Evolutionary conservation across 2,888 invertebrate genomes (phyloP).

Genomic region (Macaria notata): DNA sequence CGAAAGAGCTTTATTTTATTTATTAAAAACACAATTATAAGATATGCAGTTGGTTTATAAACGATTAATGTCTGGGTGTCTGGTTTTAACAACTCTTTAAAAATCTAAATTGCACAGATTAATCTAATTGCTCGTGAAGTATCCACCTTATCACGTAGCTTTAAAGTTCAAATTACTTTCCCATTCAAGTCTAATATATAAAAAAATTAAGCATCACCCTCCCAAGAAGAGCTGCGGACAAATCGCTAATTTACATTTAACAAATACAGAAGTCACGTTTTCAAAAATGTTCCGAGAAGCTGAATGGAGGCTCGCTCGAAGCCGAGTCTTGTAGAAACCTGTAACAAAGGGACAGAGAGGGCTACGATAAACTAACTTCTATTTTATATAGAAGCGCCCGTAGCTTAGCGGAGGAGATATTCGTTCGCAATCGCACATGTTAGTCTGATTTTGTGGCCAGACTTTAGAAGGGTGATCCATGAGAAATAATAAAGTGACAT

Average conservation of each 20-base stretch:
- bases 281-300: conserved; percentile 64
- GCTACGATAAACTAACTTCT: too few species aligned
- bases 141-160: not conserved
- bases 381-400: too few species aligned
- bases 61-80: not conserved
- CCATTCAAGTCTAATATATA: conserved; percentile 40
- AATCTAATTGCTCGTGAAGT: not conserved
- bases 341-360: not conserved
- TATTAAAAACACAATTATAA: too few species aligned
- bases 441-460: too few species aligned
- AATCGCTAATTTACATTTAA: conserved; percentile 82
- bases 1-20: too few species aligned
- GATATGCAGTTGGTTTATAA: too few species aligned
- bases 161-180: conserved; percentile 29
- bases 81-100: conserved; percentile 17
- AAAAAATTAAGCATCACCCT: conserved; percentile 54
- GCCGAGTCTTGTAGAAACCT: not conserved
- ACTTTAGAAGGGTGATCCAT: too few species aligned
- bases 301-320: conserved; percentile 16
- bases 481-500: too few species aligned
- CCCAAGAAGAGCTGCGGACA: conserved; percentile 61
- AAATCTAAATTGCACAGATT: conserved; percentile 11
- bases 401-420: too few species aligned
- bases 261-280: conserved; percentile 82
- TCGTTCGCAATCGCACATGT: too few species aligned